Conservation (phyloP, 2,113 vertebrate genomes). For the Manacus vitellinus region DNA sequence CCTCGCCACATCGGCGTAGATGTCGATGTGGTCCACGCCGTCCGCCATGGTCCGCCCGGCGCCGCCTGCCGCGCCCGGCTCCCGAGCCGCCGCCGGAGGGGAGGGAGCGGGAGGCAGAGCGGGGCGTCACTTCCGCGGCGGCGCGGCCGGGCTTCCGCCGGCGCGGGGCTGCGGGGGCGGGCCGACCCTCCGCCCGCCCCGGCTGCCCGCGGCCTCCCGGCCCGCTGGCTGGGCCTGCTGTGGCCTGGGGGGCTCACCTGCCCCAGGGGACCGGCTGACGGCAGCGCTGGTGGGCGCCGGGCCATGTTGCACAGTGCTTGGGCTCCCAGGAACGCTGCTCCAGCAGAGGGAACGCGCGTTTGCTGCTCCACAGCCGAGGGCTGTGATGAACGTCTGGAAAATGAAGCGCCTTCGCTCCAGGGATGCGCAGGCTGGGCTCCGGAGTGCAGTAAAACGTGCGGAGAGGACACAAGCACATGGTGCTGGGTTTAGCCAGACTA, state of each 20-base stretch:
- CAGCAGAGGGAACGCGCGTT: fast-evolving
- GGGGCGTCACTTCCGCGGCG: constrained; percentile 67
- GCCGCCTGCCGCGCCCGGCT: constrained; percentile 40
- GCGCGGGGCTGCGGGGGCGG: too few relatives aligned
- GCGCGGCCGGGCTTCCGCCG: not conserved
- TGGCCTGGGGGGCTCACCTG: fast-evolving
- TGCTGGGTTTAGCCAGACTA: fast-evolving
- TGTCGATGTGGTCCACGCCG: constrained; percentile 97
- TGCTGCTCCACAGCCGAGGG: fast-evolving
- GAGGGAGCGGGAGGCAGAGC: not conserved
- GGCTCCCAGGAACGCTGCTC: not conserved
- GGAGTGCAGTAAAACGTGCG: fast-evolving
- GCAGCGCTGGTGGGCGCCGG: fast-evolving
- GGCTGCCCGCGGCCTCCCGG: not conserved
- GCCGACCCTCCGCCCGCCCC: not conserved
- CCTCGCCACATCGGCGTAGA: constrained; percentile 96
- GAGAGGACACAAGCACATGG: fast-evolving
- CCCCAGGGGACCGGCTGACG: fast-evolving
- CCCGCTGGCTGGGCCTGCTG: too few relatives aligned
- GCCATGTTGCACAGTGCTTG: fast-evolving
- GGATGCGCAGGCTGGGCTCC: fast-evolving
- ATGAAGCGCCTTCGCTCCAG: fast-evolving
- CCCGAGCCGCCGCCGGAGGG: constrained; percentile 18
- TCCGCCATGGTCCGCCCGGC: constrained; percentile 90
- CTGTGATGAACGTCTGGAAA: fast-evolving